Evolutionary conservation across 2,888 invertebrate genomes (phyloP), one percentile per base, ranked within the genome.

Genomic region (Drosophila hamatofila): DNA sequence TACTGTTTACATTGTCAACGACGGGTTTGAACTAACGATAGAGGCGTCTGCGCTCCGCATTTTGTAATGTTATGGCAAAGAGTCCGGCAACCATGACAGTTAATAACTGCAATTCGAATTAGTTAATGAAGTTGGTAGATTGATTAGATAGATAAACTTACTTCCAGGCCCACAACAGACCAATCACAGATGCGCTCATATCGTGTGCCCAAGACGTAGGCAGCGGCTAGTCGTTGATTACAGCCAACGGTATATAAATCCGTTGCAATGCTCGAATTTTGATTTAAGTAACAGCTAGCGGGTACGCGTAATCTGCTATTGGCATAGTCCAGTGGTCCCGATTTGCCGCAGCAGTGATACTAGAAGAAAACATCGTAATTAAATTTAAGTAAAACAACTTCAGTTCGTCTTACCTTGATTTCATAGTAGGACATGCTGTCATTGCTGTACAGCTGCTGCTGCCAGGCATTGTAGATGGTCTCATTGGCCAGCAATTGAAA

Each of bases 111-210:
- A 58, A 71, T 44, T 21, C 0, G 12, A n/a, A 21, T 56, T 9
- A n/a, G 27, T 51, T 23, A 16, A 33, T 35, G 23, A 18, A 16
- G 8, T 11, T 5, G 8, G 6, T 14, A 14, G 7, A 11, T 4
- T 9, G 14, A 8, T 25, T 23, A 2, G 8, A 33, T 25, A 7
- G 18, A 33, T 35, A 3, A 30, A 58, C 59, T 37, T 48, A 90
- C 92, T 89, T 91, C 92, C 2, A 91, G 60, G 14, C 91, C 89
- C 14, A 91, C 81, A 33, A 91, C 65, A 7, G 83, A 76, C 91
- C 91, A 91, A 46, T 91, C 91, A 18, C 72, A 85, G 35, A 90
- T 85, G 37, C 83, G 84, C 41, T 91, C 92, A 42, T 87, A 82
- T 11, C 63, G 78, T 14, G 91, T 82, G 39, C 87, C 89, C 44